phyloP scores from a whole-genome alignment of 2,888 invertebrate genomes.

The Autographa pulchrina region DNA sequence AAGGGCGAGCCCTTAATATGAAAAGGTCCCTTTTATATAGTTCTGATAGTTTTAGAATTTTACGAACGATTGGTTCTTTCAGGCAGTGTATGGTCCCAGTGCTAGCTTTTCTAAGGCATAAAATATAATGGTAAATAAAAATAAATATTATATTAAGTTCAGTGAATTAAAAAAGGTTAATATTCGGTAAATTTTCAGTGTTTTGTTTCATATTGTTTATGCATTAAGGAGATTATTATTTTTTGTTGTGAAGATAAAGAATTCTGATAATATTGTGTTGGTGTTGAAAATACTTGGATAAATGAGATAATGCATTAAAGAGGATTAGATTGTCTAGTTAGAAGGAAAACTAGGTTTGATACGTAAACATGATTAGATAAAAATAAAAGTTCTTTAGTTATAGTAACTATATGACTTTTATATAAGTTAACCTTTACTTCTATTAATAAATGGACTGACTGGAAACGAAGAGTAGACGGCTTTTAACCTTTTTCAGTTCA shows the following conservation, averaged over 20 bases:
- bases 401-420: too few species aligned
- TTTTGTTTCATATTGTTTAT: not conserved
- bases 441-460: too few species aligned
- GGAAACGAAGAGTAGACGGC: too few species aligned
- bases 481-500: too few species aligned
- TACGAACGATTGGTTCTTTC: conserved; percentile 56
- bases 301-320: not conserved
- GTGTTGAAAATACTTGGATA: not conserved
- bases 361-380: not conserved
- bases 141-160: not conserved
- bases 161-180: not conserved
- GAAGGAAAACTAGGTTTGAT: not conserved
- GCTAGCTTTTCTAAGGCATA: conserved; percentile 10
- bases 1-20: conserved; percentile 16
- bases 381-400: too few species aligned
- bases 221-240: not conserved
- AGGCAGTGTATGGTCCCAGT: conserved; percentile 12
- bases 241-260: not conserved
- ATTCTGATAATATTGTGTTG: not conserved
- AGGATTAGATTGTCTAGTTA: not conserved
- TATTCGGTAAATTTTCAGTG: not conserved
- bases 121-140: not conserved
- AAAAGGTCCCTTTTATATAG: conserved; percentile 18
- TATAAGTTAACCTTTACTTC: too few species aligned
- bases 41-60: conserved; percentile 37